Percentiles rank a stretch among this genome's conserved stretches.
These are phyloP conservation scores for Chrysina gloriosa DNA, from an alignment of 2,888 invertebrate species.

Conservation along the genomic window DNA sequence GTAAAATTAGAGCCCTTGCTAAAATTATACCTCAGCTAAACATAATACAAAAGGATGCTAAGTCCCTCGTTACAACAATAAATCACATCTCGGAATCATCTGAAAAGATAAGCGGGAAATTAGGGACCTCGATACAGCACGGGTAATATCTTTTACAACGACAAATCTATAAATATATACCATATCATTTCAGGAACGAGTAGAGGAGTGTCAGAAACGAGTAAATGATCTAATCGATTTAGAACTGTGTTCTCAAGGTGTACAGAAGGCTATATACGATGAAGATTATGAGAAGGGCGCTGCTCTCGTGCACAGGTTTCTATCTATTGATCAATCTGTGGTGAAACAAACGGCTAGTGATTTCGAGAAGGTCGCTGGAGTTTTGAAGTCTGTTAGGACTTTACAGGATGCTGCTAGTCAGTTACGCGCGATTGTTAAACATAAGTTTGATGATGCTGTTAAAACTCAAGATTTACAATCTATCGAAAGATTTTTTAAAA, in stretches of 20 bases:
- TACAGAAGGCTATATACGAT: slow-evolving; percentile 90
- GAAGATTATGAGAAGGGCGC: slow-evolving; percentile 98
- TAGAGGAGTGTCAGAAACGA: slow-evolving; percentile 92
- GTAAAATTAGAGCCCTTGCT: slow-evolving; percentile 82
- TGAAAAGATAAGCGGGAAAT: slow-evolving; percentile 95
- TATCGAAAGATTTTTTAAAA: slow-evolving; percentile 95
- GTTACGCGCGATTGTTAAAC: slow-evolving; percentile 76
- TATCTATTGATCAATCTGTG: slow-evolving; percentile 90
- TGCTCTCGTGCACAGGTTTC: slow-evolving; percentile 92
- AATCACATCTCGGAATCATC: slow-evolving; percentile 88
- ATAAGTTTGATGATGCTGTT: slow-evolving; percentile 92
- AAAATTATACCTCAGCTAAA: slow-evolving; percentile 85
- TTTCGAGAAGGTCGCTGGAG: slow-evolving; percentile 76
- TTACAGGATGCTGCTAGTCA: slow-evolving; percentile 82
- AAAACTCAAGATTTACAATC: slow-evolving; percentile 87
- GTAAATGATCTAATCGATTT: slow-evolving; percentile 96
- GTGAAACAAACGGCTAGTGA: slow-evolving; percentile 82
- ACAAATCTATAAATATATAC: neutral
- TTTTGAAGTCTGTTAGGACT: slow-evolving; percentile 77
- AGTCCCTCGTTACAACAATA: slow-evolving; percentile 86
- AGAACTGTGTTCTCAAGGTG: slow-evolving; percentile 97
- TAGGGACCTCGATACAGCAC: slow-evolving; percentile 89
- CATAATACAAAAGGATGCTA: slow-evolving; percentile 80
- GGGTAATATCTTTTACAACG: slow-evolving; percentile 68
- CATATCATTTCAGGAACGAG: slow-evolving; percentile 75